Percentiles rank a stretch among this genome's conserved stretches.
Conservation (phyloP, 2,113 vertebrate species). For the Scortum barcoo region DNA sequence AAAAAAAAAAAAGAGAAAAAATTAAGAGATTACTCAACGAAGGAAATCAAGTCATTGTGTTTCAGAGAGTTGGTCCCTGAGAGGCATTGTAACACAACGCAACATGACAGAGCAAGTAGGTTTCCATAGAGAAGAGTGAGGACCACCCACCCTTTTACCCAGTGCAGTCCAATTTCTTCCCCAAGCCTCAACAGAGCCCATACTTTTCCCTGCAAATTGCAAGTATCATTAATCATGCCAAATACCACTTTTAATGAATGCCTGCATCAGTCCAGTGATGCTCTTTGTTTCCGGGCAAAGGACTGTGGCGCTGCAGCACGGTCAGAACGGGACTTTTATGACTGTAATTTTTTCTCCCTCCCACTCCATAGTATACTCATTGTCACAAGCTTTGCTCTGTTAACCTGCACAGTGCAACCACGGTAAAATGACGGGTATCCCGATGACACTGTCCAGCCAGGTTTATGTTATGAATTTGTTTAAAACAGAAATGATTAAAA, state of each 20-base stretch:
- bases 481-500: slow-evolving; percentile 24
- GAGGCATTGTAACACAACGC: slow-evolving; percentile 53
- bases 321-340: slow-evolving; percentile 52
- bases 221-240: slow-evolving; percentile 84
- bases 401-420: slow-evolving; percentile 22
- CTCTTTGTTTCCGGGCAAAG: slow-evolving; percentile 74
- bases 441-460: not conserved
- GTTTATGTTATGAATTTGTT: slow-evolving; percentile 20
- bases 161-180: slow-evolving; percentile 57
- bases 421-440: not conserved
- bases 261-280: slow-evolving; percentile 52
- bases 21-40: slow-evolving; percentile 55
- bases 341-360: slow-evolving; percentile 48
- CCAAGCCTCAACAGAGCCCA: slow-evolving; percentile 55
- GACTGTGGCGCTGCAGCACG: slow-evolving; percentile 51
- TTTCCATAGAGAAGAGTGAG: slow-evolving; percentile 40
- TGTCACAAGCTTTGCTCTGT: slow-evolving; percentile 25
- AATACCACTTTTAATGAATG: slow-evolving; percentile 82
- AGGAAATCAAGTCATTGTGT: slow-evolving; percentile 73
- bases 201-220: slow-evolving; percentile 66
- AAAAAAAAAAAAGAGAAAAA: slow-evolving; percentile 43
- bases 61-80: slow-evolving; percentile 48
- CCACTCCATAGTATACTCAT: slow-evolving; percentile 55
- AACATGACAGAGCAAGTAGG: slow-evolving; percentile 60
- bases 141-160: slow-evolving; percentile 72